Conservation (phyloP, 2,797 vertebrate species). For the Ctenopoma multispine region DNA sequence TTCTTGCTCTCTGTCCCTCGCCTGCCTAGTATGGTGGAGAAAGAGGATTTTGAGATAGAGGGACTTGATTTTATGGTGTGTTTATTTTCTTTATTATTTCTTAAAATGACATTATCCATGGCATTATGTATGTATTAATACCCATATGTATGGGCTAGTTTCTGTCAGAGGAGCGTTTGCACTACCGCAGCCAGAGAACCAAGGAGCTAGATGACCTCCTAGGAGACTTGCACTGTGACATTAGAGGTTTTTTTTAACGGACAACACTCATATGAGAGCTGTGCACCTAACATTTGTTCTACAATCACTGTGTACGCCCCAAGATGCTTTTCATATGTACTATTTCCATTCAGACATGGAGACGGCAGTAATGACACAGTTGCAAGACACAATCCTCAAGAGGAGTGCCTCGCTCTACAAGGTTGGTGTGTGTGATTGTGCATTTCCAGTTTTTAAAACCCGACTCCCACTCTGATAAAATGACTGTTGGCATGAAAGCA, state of each 20-base stretch:
- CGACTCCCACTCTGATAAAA: conserved; percentile 30
- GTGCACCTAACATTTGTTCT: neutral
- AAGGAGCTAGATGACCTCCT: conserved; percentile 93
- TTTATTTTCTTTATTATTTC: conserved; percentile 18
- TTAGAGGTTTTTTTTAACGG: conserved; percentile 83
- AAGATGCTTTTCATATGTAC: neutral
- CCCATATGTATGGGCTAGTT: conserved; percentile 80
- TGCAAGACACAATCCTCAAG: conserved; percentile 90
- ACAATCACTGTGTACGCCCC: neutral
- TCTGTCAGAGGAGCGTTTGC: conserved; percentile 92
- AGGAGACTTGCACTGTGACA: conserved; percentile 95
- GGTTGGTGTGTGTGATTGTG: conserved; percentile 45
- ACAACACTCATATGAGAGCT: conserved; percentile 3
- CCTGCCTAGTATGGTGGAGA: conserved; percentile 90
- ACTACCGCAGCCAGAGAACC: conserved; percentile 93
- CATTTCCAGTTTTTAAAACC: conserved; percentile 31
- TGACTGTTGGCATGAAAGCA: conserved; percentile 18
- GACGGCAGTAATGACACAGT: conserved; percentile 91
- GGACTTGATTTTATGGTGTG: conserved; percentile 95
- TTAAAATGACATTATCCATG: conserved; percentile 7
- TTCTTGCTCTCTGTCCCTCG: conserved; percentile 94
- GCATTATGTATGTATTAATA: conserved; percentile 10
- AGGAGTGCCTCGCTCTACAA: conserved; percentile 87
- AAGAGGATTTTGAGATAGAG: conserved; percentile 92
- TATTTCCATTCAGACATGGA: conserved; percentile 86